Conservation (phyloP, 2,888 invertebrate genomes). For the Apodemia mormo region DNA sequence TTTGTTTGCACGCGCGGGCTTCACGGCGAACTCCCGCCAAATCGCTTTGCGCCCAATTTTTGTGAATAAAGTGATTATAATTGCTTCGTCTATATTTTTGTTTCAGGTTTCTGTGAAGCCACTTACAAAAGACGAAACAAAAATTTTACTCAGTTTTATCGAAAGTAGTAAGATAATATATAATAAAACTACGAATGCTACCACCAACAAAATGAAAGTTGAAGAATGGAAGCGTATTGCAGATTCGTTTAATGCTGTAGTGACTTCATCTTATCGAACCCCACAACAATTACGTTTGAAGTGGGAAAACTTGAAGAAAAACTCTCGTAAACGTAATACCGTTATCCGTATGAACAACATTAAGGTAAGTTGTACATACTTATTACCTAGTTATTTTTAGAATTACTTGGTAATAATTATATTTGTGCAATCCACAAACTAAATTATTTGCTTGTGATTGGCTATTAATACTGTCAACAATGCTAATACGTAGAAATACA, state of each 20-base stretch:
- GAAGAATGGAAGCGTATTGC: slow-evolving; percentile 8
- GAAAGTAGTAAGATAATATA: slow-evolving; percentile 3
- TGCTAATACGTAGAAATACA: too few species aligned
- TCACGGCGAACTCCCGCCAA: too few species aligned
- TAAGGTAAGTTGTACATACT: not conserved
- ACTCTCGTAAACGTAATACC: too few species aligned
- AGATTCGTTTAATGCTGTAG: slow-evolving; percentile 17
- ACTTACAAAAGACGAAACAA: not conserved
- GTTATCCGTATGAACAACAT: not conserved
- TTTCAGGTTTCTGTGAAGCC: not conserved
- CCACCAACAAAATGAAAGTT: slow-evolving; percentile 21
- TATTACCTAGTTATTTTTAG: too few species aligned
- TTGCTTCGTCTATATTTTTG: not conserved
- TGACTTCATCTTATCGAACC: slow-evolving; percentile 15
- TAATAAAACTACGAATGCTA: slow-evolving; percentile 1
- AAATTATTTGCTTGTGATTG: too few species aligned
- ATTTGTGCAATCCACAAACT: too few species aligned
- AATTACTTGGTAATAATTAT: too few species aligned
- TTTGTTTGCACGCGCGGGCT: too few species aligned
- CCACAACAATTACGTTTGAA: slow-evolving; percentile 26
- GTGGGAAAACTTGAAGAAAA: slow-evolving; percentile 23
- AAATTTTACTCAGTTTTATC: not conserved
- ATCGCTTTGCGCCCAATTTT: too few species aligned
- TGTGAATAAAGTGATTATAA: not conserved
- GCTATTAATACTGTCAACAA: too few species aligned